A percentile compares a stretch with the other conserved stretches of the same genome.
These are phyloP conservation scores for Lynx canadensis DNA, from an alignment of 2,113 vertebrate species.

Conservation along the genomic window DNA sequence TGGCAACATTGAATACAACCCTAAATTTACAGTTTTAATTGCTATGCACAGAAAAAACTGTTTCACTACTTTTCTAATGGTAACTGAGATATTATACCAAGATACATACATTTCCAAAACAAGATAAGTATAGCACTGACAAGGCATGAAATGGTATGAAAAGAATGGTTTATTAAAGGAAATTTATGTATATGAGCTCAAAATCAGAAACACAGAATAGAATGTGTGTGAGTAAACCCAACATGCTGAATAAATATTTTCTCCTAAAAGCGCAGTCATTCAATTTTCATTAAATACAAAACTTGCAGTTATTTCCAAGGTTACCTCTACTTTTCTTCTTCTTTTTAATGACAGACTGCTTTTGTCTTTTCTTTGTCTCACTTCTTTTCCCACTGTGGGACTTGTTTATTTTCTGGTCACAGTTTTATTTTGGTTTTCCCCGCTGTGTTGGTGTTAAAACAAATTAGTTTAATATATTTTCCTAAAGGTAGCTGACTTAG, in stretches of 20 bases:
- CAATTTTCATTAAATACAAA: neutral
- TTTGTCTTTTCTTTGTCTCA: neutral
- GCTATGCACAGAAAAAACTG: neutral
- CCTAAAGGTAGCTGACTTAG: slow-evolving; percentile 81
- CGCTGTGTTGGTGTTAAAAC: slow-evolving; percentile 82
- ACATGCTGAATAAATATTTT: neutral
- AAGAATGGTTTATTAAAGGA: neutral
- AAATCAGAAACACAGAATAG: neutral
- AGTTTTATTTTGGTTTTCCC: slow-evolving; percentile 76
- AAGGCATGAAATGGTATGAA: neutral
- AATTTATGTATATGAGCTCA: neutral
- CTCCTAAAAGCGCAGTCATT: neutral
- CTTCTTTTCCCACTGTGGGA: neutral
- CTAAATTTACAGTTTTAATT: neutral
- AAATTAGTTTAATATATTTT: slow-evolving; percentile 83
- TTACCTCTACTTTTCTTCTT: neutral
- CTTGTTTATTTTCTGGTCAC: slow-evolving; percentile 33
- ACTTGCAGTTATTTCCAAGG: neutral
- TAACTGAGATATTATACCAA: neutral
- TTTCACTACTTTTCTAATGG: neutral
- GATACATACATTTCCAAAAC: neutral
- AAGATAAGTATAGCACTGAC: neutral
- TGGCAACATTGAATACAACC: neutral
- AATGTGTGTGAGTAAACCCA: neutral
- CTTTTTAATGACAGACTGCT: neutral